phyloP scores from a whole-genome alignment of 2,797 vertebrate species.

The Melopsittacus undulatus region DNA sequence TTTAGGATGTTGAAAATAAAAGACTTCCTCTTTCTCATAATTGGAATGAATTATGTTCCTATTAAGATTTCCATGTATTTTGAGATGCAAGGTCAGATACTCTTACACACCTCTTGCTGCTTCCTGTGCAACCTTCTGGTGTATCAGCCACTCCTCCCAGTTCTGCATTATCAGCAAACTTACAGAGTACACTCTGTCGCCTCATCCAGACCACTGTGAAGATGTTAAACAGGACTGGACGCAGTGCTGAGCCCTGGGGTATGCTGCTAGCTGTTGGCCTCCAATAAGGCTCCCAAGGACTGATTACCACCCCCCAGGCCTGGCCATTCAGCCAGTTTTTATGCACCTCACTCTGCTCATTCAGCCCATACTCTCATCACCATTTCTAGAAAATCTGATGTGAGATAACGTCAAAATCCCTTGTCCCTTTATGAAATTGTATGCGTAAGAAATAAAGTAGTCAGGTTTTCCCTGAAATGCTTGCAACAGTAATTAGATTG shows the following conservation, averaged over 20 bases:
- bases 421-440: neutral
- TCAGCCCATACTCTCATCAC: neutral
- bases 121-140: neutral
- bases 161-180: neutral
- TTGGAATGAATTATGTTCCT: neutral
- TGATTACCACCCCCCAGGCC: neutral
- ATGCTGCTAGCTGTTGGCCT: neutral
- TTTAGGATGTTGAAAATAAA: neutral
- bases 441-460: neutral
- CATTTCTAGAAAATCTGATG: neutral
- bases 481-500: neutral
- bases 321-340: neutral
- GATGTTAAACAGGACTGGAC: neutral
- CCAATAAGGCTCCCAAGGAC: neutral
- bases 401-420: neutral
- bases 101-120: neutral
- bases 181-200: neutral
- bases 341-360: neutral
- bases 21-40: neutral
- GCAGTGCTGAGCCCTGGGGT: neutral
- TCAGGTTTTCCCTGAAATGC: neutral
- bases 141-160: neutral
- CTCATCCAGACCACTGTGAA: neutral
- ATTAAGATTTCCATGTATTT: neutral
- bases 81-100: neutral